These are phyloP conservation scores for Hydrolagus colliei DNA, from an alignment of 2,797 vertebrate genomes.

Conservation along the genomic window DNA sequence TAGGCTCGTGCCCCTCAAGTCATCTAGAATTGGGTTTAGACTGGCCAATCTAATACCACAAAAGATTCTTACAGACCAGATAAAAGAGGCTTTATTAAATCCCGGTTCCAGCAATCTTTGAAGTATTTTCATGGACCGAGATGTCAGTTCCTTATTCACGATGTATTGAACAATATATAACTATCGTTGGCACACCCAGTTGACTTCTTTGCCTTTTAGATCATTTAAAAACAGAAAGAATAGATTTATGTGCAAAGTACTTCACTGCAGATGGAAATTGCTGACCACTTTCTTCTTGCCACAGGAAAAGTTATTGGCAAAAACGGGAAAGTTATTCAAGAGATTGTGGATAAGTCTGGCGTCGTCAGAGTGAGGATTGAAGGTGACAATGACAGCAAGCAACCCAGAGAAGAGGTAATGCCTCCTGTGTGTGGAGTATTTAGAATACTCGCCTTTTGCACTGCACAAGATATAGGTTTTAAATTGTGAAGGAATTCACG, in stretches of 20 bases:
- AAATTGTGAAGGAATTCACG: no score
- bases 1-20: no score
- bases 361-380: slow-evolving; percentile 95
- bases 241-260: neutral
- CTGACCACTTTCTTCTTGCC: slow-evolving; percentile 34
- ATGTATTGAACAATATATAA: neutral
- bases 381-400: slow-evolving; percentile 94
- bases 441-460: no score
- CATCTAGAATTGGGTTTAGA: no score
- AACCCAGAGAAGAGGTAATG: slow-evolving; percentile 84
- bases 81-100: no score
- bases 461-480: no score
- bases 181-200: no score
- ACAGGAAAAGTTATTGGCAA: slow-evolving; percentile 97
- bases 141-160: neutral
- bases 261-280: slow-evolving; percentile 2
- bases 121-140: neutral
- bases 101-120: neutral
- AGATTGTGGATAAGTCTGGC: slow-evolving; percentile 97
- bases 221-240: neutral
- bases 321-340: slow-evolving; percentile 97
- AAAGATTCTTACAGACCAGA: no score
- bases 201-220: neutral
- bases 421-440: neutral
- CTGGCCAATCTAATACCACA: no score